phyloP scores from a whole-genome alignment of 1,140 invertebrate species.

The Gryllus bimaculatus region DNA sequence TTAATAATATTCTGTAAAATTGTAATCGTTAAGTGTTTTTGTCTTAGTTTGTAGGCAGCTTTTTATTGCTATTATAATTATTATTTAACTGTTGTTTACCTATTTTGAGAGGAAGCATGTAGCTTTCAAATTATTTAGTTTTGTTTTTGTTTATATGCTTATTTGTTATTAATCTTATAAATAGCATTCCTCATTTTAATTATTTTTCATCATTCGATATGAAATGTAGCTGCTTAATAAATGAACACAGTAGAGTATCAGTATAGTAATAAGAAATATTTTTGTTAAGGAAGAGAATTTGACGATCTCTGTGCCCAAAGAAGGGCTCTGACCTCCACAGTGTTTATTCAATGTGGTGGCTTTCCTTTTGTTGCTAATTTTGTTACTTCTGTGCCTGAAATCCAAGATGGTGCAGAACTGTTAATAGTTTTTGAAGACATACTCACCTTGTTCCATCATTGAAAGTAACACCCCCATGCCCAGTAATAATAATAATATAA shows the following conservation, averaged over 20 bases:
- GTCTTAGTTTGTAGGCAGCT: constrained; percentile 23
- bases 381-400: constrained; percentile 12
- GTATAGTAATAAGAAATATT: constrained; percentile 7
- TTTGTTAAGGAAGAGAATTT: constrained; percentile 1
- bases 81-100: constrained; percentile 16
- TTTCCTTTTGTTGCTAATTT: constrained; percentile 16
- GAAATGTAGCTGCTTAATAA: background rate
- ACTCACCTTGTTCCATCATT: constrained; percentile 12
- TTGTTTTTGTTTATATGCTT: constrained; percentile 15
- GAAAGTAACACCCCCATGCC: constrained; percentile 1
- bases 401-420: background rate
- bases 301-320: constrained; percentile 9
- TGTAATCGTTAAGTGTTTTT: constrained; percentile 16
- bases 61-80: constrained; percentile 11
- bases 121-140: constrained; percentile 21
- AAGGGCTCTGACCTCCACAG: background rate
- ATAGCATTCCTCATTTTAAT: constrained; percentile 19
- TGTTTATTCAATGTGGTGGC: background rate
- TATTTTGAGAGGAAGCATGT: constrained; percentile 14
- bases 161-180: constrained; percentile 19
- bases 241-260: background rate
- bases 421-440: constrained; percentile 11
- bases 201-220: background rate
- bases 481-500: constrained; percentile 10
- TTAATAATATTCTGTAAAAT: constrained; percentile 19